phyloP scores from a whole-genome alignment of 2,113 vertebrate genomes.

The Lagopus leucura region DNA sequence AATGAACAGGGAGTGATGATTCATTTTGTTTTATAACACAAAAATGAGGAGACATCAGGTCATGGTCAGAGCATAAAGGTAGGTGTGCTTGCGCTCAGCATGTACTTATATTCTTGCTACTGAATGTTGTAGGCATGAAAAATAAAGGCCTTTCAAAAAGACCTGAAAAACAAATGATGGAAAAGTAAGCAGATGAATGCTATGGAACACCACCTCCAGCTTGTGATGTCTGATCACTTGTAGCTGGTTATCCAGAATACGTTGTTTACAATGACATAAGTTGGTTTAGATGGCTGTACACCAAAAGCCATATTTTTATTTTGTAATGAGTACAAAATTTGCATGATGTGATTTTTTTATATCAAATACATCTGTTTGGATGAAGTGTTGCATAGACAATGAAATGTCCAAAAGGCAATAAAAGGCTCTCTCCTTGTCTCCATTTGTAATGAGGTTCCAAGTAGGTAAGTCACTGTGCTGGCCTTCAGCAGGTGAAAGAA shows the following conservation, averaged over 20 bases:
- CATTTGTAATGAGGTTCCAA: rapidly evolving
- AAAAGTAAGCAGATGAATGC: not conserved
- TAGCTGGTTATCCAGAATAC: not conserved
- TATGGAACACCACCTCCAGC: not conserved
- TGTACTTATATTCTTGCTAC: not conserved
- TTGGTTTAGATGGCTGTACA: not conserved
- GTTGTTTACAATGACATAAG: not conserved
- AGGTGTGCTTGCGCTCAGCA: not conserved
- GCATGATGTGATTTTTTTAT: not conserved
- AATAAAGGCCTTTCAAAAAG: not conserved
- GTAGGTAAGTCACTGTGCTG: not conserved
- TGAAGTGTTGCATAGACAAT: not conserved
- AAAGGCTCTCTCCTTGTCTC: not conserved
- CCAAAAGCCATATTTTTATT: not conserved
- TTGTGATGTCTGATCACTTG: not conserved
- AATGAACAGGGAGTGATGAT: not conserved
- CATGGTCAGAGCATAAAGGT: not conserved
- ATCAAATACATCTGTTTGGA: not conserved
- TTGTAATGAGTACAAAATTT: not conserved
- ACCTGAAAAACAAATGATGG: not conserved
- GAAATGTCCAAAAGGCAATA: not conserved
- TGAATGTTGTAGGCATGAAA: not conserved
- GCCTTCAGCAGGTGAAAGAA: not conserved
- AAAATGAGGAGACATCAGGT: not conserved
- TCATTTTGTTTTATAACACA: not conserved